Conservation (phyloP, 2,797 vertebrate species). For the Morus bassanus region DNA sequence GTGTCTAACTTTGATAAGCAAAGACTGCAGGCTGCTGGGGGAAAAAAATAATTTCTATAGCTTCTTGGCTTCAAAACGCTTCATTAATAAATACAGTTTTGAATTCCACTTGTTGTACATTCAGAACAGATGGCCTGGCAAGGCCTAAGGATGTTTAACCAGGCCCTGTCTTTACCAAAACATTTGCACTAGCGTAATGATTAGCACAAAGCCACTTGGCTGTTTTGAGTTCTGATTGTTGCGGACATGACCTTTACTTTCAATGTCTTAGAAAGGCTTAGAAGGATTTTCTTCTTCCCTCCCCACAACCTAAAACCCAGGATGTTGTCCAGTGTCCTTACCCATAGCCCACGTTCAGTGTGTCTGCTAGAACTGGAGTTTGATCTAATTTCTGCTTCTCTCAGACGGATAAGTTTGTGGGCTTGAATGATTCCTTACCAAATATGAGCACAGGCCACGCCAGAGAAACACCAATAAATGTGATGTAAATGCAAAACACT, state of each 20-base stretch:
- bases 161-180: not conserved
- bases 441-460: not conserved
- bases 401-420: not conserved
- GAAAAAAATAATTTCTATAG: not conserved
- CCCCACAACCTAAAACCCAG: not conserved
- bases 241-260: not conserved
- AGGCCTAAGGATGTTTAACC: not conserved
- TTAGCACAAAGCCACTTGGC: not conserved
- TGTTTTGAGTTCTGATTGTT: not conserved
- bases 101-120: not conserved
- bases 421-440: not conserved
- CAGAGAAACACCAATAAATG: not conserved
- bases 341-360: not conserved
- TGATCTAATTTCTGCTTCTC: not conserved
- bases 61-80: not conserved
- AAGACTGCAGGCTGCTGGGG: not conserved
- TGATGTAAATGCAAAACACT: not conserved
- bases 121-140: not conserved
- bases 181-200: not conserved
- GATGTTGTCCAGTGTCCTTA: not conserved
- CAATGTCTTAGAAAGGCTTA: not conserved
- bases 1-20: not conserved
- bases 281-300: not conserved
- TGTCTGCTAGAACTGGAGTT: not conserved
- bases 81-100: not conserved